phyloP scores from a whole-genome alignment of 2,113 vertebrate species.

The Barbus barbus region DNA sequence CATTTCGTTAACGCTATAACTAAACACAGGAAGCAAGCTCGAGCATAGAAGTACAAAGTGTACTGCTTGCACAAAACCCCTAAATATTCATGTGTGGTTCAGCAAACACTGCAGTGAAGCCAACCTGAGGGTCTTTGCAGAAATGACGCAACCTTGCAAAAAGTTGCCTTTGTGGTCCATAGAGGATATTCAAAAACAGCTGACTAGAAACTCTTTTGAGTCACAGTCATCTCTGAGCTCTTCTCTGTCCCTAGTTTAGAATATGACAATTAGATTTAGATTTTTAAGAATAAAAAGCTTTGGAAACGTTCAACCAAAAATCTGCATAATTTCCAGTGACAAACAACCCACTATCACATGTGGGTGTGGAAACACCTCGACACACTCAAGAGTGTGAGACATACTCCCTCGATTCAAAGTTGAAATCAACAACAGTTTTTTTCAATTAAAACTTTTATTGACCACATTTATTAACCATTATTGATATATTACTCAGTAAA shows the following conservation, averaged over 20 bases:
- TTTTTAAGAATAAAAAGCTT: constrained; percentile 24
- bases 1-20: background rate
- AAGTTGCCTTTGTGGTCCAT: constrained; percentile 10
- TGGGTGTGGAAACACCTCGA: background rate
- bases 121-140: constrained; percentile 52
- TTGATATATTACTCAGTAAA: constrained; percentile 11
- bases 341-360: constrained; percentile 32
- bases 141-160: constrained; percentile 53
- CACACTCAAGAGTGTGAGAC: background rate
- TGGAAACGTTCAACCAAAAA: constrained; percentile 46
- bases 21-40: constrained; percentile 50
- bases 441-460: background rate
- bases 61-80: constrained; percentile 10
- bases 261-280: too few species aligned
- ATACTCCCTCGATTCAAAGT: background rate
- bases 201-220: background rate
- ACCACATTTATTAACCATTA: constrained; percentile 5
- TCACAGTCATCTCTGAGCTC: background rate
- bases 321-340: constrained; percentile 42
- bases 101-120: constrained; percentile 37
- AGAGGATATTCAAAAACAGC: constrained; percentile 22
- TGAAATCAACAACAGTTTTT: background rate
- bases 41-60: constrained; percentile 35
- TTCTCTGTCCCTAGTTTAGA: too few species aligned
- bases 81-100: constrained; percentile 5